A percentile compares a stretch with the other conserved stretches of the same genome.
Evolutionary conservation across 2,888 invertebrate genomes (phyloP).

Genomic region (Stenodera caucasica): DNA sequence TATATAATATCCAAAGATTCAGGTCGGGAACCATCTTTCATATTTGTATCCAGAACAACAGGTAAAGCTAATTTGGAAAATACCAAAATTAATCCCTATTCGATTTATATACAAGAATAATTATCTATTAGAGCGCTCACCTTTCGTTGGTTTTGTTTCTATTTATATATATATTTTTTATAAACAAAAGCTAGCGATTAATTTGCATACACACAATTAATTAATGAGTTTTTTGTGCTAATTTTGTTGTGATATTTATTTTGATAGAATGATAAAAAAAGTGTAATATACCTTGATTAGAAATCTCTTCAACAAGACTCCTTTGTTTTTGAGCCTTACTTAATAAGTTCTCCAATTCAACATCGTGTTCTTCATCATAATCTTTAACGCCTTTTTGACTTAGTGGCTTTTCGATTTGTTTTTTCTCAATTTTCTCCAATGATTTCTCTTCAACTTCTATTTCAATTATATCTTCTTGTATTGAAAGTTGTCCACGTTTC

Average conservation of each 20-base stretch:
- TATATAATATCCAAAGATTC: slow-evolving; percentile 82
- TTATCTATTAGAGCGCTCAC: slow-evolving; percentile 11
- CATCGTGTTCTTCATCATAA: slow-evolving; percentile 61
- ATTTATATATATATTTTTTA: background rate
- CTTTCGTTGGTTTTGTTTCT: slow-evolving; percentile 8
- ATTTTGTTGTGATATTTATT: slow-evolving; percentile 3
- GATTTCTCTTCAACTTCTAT: slow-evolving; percentile 14
- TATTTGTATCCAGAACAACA: slow-evolving; percentile 69
- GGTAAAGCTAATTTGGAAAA: slow-evolving; percentile 63
- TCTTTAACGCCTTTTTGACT: slow-evolving; percentile 47
- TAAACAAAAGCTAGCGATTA: slow-evolving; percentile 18
- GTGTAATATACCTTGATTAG: slow-evolving; percentile 44
- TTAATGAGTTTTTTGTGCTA: background rate
- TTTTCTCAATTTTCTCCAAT: slow-evolving; percentile 31
- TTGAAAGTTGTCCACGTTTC: slow-evolving; percentile 45
- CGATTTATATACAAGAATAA: background rate
- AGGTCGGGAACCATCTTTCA: slow-evolving; percentile 73
- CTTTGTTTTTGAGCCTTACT: slow-evolving; percentile 69
- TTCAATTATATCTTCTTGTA: slow-evolving; percentile 29
- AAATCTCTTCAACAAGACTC: slow-evolving; percentile 70
- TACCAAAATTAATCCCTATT: background rate
- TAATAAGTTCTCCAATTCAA: slow-evolving; percentile 66
- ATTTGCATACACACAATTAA: slow-evolving; percentile 14
- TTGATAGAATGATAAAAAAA: slow-evolving; percentile 2
- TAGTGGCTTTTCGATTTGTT: slow-evolving; percentile 33